Evolutionary conservation across 2,113 vertebrate species (phyloP).

Genomic region (Canis aureus): DNA sequence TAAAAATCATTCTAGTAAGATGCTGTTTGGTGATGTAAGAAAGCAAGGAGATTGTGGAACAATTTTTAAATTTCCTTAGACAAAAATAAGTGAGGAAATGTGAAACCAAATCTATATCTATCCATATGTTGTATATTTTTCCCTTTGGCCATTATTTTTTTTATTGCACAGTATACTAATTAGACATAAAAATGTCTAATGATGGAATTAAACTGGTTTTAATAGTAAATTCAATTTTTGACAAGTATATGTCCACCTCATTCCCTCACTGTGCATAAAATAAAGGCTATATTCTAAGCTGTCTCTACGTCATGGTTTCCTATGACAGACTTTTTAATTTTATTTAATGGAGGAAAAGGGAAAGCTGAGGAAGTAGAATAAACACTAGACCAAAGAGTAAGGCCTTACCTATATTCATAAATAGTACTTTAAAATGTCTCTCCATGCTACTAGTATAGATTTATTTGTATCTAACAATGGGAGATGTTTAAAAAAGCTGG

Average conservation of each 20-base stretch:
- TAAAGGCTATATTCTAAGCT: slow-evolving; percentile 4
- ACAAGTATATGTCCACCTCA: neutral
- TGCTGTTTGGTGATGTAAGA: slow-evolving; percentile 27
- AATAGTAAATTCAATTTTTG: slow-evolving; percentile 37
- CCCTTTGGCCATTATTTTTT: slow-evolving; percentile 37
- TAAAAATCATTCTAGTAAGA: neutral
- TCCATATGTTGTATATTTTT: neutral
- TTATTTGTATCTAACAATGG: slow-evolving; percentile 36
- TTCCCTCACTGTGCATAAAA: neutral
- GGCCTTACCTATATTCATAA: slow-evolving; percentile 49
- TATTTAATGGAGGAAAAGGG: slow-evolving; percentile 49
- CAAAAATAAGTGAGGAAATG: slow-evolving; percentile 33
- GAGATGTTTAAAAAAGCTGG: neutral
- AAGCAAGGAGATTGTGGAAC: neutral
- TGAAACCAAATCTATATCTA: neutral
- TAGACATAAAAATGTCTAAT: slow-evolving; percentile 13
- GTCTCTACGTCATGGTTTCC: neutral
- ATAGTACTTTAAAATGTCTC: slow-evolving; percentile 2
- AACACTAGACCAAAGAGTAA: slow-evolving; percentile 48
- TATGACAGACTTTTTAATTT: slow-evolving; percentile 42
- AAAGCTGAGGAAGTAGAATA: slow-evolving; percentile 30
- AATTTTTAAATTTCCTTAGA: slow-evolving; percentile 49
- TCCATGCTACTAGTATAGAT: slow-evolving; percentile 16
- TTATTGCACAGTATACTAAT: slow-evolving; percentile 30
- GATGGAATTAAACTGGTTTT: slow-evolving; percentile 42